phyloP scores from a whole-genome alignment of 2,113 vertebrate genomes.

The Daphoenositta chrysoptera region DNA sequence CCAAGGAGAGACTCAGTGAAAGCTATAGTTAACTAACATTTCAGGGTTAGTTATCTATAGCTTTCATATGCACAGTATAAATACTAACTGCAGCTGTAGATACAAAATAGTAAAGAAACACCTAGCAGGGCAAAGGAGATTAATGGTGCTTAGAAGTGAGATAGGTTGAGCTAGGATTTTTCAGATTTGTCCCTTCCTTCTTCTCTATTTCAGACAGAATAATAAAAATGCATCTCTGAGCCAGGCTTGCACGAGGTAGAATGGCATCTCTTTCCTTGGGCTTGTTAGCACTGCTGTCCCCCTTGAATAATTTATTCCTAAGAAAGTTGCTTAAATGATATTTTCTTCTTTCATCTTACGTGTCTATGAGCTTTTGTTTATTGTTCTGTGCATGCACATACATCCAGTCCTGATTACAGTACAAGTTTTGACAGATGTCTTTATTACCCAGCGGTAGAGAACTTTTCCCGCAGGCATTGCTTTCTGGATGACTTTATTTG shows the following conservation, averaged over 20 bases:
- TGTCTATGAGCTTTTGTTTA: background rate
- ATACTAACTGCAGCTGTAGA: background rate
- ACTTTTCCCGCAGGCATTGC: background rate
- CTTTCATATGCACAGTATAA: accelerated
- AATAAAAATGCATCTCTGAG: background rate
- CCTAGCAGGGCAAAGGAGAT: background rate
- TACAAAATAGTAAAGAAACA: background rate
- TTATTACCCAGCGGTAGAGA: background rate
- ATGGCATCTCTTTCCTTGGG: background rate
- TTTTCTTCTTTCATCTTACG: background rate
- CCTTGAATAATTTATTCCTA: background rate
- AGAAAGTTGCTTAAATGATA: background rate
- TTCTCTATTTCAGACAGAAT: background rate
- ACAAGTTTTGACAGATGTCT: conserved; percentile 5
- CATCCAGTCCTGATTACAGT: background rate
- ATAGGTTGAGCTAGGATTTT: background rate
- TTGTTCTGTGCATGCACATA: background rate
- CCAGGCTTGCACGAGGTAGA: background rate
- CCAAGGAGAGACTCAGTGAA: background rate
- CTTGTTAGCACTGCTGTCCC: background rate
- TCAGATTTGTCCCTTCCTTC: background rate
- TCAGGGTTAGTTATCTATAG: background rate
- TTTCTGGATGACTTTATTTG: conserved; percentile 3
- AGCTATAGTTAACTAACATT: background rate
- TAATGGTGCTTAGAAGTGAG: background rate